Base-by-base conservation (phyloP, 2,113 vertebrate species). In the Ceyx melanurus region DNA sequence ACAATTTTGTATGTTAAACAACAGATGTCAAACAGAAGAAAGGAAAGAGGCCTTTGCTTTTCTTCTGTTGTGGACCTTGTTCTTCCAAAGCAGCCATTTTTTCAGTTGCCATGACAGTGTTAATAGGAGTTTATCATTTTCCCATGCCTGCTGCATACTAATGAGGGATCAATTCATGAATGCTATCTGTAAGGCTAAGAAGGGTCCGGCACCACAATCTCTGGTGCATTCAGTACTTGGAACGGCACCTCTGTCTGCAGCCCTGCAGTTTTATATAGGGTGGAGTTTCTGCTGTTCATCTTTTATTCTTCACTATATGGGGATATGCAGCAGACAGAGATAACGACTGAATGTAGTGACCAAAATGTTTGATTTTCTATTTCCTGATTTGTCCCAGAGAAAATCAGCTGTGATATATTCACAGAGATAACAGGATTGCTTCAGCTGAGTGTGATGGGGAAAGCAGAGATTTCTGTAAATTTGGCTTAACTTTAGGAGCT, bases 11-110 rank as follows among this genome's bases (percentile, higher is more conserved):
- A 97, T 98, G 98, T 97, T 97, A 98, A 98, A 98, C 98, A 98
- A 98, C 99, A 99, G 98, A 99, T 99, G 99, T 99, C 98, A 98
- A 97, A 96, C 96, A 96, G 97, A 97, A 98, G 98, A 98, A 98
- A 98, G 97, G 95, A 96, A 86, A 92, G 81, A 97, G 93, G 96
- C 92, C 97, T 97, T 96, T 95, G 97, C 97, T 98, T 98, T 98
- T 98, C 97, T 98, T 97, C 97, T 97, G 95, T 92, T 96, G 94
- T 95, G 98, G 97, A 97, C 96, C 98, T 98, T 98, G 97, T 97
- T 98, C 95, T 90, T 96, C 94, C 96, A 94, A 96, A 98, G 97
- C 97, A 98, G 98, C 98, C 98, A 98, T 98, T 98, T 99, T 98
- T 98, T 97, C 96, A 97, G 99, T 99, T 98, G 97, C 98, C 97